These are phyloP conservation scores for Orycteropus afer DNA, from an alignment of 2,113 vertebrate genomes.

Conservation along the genomic window DNA sequence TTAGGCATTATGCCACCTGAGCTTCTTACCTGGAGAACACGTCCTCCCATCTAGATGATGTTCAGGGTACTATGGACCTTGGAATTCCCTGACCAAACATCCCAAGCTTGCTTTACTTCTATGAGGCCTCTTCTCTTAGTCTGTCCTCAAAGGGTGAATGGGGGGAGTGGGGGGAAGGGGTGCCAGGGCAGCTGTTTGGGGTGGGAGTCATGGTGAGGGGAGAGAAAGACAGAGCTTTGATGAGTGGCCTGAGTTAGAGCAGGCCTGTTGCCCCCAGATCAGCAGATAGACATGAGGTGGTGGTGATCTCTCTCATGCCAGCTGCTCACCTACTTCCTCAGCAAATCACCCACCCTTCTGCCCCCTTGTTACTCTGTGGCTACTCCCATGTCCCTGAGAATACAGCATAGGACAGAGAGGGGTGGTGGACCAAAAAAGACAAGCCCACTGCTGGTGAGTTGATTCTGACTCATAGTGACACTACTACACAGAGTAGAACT, in stretches of 20 bases:
- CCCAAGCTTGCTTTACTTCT: background rate
- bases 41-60: fast-evolving
- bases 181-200: too few species aligned
- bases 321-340: background rate
- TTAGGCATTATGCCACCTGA: too few species aligned
- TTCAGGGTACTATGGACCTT: background rate
- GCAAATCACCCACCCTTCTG: background rate
- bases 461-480: too few species aligned
- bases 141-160: background rate
- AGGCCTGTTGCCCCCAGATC: background rate
- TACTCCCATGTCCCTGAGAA: background rate
- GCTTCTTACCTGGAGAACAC: too few species aligned
- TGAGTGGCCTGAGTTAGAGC: background rate
- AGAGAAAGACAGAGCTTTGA: background rate
- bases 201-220: too few species aligned
- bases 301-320: fast-evolving
- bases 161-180: too few species aligned
- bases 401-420: too few species aligned
- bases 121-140: background rate
- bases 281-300: fast-evolving
- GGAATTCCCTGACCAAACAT: fast-evolving
- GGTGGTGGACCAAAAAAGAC: fast-evolving
- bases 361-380: background rate
- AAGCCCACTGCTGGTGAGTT: too few species aligned
- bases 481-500: too few species aligned